Percentiles rank a stretch among this genome's conserved stretches.
Conservation (phyloP, 2,113 vertebrate genomes). For the Halcyon malimbica region DNA sequence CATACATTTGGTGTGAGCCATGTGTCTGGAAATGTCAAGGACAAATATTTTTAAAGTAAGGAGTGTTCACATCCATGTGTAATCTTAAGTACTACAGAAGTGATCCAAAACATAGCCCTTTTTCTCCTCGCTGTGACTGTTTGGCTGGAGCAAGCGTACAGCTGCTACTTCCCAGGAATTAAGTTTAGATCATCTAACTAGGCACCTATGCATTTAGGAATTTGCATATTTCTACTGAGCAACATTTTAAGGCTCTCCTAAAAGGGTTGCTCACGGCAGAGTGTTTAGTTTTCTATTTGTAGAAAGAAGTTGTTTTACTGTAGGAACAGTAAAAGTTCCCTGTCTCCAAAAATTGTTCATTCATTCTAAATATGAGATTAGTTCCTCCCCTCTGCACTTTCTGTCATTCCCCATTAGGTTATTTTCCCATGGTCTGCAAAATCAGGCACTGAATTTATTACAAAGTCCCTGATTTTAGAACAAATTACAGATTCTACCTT, state of each 20-base stretch:
- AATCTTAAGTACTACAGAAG: not conserved
- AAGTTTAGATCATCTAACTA: not conserved
- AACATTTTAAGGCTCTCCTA: not conserved
- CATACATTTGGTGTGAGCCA: slow-evolving; percentile 59
- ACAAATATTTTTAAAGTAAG: slow-evolving; percentile 26
- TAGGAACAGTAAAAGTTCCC: not conserved
- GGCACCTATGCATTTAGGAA: not conserved
- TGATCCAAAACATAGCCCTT: slow-evolving; percentile 9
- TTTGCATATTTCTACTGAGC: not conserved
- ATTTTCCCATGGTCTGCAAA: not conserved
- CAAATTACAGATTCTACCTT: not conserved
- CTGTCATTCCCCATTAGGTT: not conserved
- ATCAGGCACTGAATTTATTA: not conserved
- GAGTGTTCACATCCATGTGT: not conserved
- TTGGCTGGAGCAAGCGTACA: not conserved
- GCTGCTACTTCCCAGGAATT: not conserved
- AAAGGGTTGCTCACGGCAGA: not conserved
- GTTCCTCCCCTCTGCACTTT: not conserved
- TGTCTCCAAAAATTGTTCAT: not conserved
- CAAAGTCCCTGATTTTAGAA: not conserved
- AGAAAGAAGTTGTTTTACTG: not conserved
- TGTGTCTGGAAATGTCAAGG: slow-evolving; percentile 52
- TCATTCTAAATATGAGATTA: not conserved
- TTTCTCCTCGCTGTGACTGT: not conserved
- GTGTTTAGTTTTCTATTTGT: not conserved